Base-by-base conservation (phyloP, 2,888 invertebrate genomes). In the Drosophila neonasuta region DNA sequence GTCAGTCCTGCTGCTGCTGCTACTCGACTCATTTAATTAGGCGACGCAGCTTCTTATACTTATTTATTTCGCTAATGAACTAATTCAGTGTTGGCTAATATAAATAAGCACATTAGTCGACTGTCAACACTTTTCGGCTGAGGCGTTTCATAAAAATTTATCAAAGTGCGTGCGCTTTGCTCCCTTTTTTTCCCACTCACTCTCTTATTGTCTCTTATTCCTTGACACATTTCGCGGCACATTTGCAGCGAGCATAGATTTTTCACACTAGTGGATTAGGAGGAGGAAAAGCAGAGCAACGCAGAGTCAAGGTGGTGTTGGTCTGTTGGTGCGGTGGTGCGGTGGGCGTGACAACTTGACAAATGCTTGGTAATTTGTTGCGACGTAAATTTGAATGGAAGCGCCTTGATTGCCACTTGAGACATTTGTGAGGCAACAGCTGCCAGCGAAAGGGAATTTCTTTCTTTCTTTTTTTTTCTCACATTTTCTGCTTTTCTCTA, bases 371-470 rank as follows among this genome's bases (percentile, higher is more conserved):
- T 88, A 89, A 89, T 89, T 89, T 89, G 88, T 89, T 87, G 86
- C 81, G 87, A 88, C 89, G 87, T 79, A 85, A 87, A 89, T 88
- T 89, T 87, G 88, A 87, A 88, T 88, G 83, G 86, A 85, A 88
- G 79, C 79, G 89, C 87, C 86, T 88, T 89, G 89, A 89, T 89
- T 89, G 89, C 89, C 86, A 89, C 89, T 89, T 87, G 88, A 88
- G 88, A 89, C 88, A 84, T 89, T 86, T 82, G 86, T 83, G 81
- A 71, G 80, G 81, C 86, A 86, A 86, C 84, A 82, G 77, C 86
- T 82, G 86, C 79, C 77, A 68, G 71, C 71, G 65, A 84, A 86
- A 76, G 74, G 77, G 81, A 79, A 77, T 65, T 69, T 71, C 71
- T 48, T 49, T 24, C 24, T 24, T 24, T 24, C 24, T 1, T 45